phyloP scores from a whole-genome alignment of 30 jellyfish, hydroid and myxozoan genomes.

The Cassiopea xamachana region DNA sequence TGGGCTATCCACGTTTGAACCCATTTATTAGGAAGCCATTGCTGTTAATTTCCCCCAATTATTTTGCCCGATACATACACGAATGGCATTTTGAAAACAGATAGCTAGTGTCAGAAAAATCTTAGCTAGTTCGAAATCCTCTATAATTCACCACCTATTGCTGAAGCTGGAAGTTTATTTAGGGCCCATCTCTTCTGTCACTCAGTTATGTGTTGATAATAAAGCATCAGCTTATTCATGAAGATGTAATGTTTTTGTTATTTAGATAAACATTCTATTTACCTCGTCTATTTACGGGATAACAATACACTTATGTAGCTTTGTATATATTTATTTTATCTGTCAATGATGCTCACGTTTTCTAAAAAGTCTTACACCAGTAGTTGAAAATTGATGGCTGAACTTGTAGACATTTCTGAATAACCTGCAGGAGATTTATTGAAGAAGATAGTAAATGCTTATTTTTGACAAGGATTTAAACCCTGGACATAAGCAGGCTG shows the following conservation, averaged over 20 bases:
- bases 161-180: too few species aligned
- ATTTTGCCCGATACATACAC: too few species aligned
- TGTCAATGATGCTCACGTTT: neutral
- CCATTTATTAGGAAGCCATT: too few species aligned
- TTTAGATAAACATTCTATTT: neutral
- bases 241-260: neutral
- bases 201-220: neutral
- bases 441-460: neutral
- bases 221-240: neutral
- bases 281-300: neutral
- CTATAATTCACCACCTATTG: too few species aligned
- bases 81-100: too few species aligned
- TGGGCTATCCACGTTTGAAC: too few species aligned
- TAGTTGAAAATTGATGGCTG: too few species aligned
- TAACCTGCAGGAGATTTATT: neutral
- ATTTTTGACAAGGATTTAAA: neutral
- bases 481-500: neutral
- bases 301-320: neutral
- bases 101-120: too few species aligned
- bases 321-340: constrained; percentile 2
- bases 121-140: too few species aligned
- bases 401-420: too few species aligned
- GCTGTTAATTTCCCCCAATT: too few species aligned
- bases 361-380: neutral
- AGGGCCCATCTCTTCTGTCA: neutral